phyloP scores from a whole-genome alignment of 92 coral and sea anemone genomes.

The Galaxea fascicularis region DNA sequence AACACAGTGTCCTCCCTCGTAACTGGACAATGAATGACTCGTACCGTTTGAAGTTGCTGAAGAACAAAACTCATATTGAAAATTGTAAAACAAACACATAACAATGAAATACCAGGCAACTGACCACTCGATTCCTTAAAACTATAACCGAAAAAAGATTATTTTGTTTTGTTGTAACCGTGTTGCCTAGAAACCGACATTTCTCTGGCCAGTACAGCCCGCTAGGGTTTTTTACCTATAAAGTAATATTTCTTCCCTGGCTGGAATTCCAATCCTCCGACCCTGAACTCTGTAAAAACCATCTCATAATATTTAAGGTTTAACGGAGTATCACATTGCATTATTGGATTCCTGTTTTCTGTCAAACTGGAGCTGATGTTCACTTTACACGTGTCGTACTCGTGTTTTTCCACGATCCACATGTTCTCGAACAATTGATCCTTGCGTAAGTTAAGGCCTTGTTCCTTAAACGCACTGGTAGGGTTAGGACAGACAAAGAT shows the following conservation, averaged over 20 bases:
- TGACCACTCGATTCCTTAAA: too few relatives aligned
- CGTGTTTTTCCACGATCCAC: constrained; percentile 80
- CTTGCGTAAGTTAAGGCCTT: constrained; percentile 46
- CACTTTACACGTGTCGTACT: constrained; percentile 74
- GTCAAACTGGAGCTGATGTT: constrained; percentile 30
- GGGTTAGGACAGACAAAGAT: constrained; percentile 79
- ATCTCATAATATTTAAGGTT: constrained; percentile 50
- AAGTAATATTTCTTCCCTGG: constrained; percentile 70
- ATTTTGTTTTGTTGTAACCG: too few relatives aligned
- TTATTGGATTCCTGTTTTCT: constrained; percentile 31
- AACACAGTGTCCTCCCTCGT: constrained; percentile 75
- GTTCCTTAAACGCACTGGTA: constrained; percentile 54
- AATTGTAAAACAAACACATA: too few relatives aligned
- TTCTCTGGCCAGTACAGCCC: too few relatives aligned
- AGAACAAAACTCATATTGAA: background rate
- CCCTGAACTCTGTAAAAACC: constrained; percentile 69
- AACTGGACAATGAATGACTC: constrained; percentile 52
- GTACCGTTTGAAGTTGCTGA: constrained; percentile 87
- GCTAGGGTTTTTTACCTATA: constrained; percentile 69
- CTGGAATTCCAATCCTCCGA: constrained; percentile 64
- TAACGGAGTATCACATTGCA: constrained; percentile 60
- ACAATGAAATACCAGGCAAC: too few relatives aligned
- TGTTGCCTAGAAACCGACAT: too few relatives aligned
- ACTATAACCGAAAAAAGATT: too few relatives aligned
- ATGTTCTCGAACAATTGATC: constrained; percentile 77